Base-by-base conservation (phyloP, 2,888 invertebrate species). In the Erannis defoliaria region DNA sequence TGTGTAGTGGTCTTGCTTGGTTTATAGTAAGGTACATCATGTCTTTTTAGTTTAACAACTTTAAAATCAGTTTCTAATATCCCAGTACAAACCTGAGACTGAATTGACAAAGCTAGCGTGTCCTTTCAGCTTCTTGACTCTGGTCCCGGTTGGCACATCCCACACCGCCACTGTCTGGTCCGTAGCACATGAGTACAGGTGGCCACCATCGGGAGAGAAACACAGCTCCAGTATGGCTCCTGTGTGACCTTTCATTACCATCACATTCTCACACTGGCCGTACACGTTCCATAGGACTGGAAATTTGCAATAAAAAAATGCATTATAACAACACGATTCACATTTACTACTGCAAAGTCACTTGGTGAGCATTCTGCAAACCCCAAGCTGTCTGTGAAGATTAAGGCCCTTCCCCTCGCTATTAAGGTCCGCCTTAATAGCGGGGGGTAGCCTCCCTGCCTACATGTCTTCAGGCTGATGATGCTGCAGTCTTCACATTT, bases 241-340 rank as follows among this genome's bases (percentile, higher is more conserved):
- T 0, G 97, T 97, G 88, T 99, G 99, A 0, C 99, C 99, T 16
- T 95, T 95, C 95, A 99, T 95, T 18, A 97, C 96, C 76, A 98
- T 97, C 69, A 99, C 96, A 85, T 99, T 99, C 79, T 99, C 99
- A 88, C 99, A 99, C 82, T 99, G 99, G 0, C 98, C 99, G 80
- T 98, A 99, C 0, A 99, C 98, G 84, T 97, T 97, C 99, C 99
- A 99, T 68, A 99, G 90, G 86, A 95, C 97, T 97, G 82, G 56
- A 93, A n/a, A n/a, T n/a, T n/a, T n/a, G n/a, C n/a, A n/a, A n/a
- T 26, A 26, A 26, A 26, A 26, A 2, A 26, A 26, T n/a, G n/a
- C n/a, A n/a, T n/a, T n/a, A n/a, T n/a, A n/a, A n/a, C n/a, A n/a
- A n/a, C n/a, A n/a, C n/a, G n/a, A n/a, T n/a, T n/a, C n/a, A n/a